Base-by-base conservation (phyloP, 2,113 vertebrate genomes). In the Pionites leucogaster region DNA sequence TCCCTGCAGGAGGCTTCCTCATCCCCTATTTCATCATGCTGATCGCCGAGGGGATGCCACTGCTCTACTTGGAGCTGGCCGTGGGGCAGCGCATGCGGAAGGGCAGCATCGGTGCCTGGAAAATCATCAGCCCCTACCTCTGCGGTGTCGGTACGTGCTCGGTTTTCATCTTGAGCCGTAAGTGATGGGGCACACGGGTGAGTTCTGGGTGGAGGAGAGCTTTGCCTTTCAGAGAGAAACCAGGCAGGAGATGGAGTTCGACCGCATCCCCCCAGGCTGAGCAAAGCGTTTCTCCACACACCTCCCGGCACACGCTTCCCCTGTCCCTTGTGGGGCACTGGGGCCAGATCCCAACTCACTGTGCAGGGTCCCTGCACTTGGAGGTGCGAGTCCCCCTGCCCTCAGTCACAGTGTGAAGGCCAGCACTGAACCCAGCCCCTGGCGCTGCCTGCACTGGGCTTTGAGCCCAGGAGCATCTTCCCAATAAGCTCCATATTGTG, bases 1-100 rank as follows among this genome's bases (percentile, higher is more conserved):
- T 22, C 4, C 91, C 92, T 75, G 4, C 97, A 99, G 99, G 99
- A 13, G 99, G 99, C 2, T 99, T 99, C 95, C 80, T 99, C 96
- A 98, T 99, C 81, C 99, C 99, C 0, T 99, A 99, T 77, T 0
- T 99, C 7, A 24, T 99, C 88, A 99, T 99, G 99, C 96, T 99
- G 84, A 3, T 99, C 1, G 89, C 99, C 5, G 99, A 99, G 97
- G 99, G 99, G 4, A 97, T 99, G 93, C 99, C 99, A 0, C 98
- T 99, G 69, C 98, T 99, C 71, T 99, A 98, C 96, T 31, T 99
- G 98, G 99, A 99, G 90, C 98, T 99, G 63, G 99, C 99, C 0
- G 98, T 99, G 86, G 99, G 99, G 42, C 99, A 99, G 97, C 98
- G 98, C 86, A 99, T 99, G 99, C 98, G 98, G 16, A 97, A 97